Conservation (phyloP, 2,888 invertebrate genomes). For the Polymixis flavicincta region DNA sequence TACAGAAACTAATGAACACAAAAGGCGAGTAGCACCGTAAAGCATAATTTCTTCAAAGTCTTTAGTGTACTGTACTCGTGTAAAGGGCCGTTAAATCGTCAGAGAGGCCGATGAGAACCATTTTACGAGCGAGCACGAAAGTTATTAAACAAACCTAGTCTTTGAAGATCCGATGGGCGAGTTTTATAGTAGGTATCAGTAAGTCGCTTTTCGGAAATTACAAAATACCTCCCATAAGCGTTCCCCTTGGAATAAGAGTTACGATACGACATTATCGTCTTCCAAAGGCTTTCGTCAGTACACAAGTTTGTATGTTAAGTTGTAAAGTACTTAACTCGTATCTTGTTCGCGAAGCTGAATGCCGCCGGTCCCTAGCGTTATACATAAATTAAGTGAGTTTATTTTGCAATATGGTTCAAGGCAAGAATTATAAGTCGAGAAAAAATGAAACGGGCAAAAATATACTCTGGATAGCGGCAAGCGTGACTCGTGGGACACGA, state of each 20-base stretch:
- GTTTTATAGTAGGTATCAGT: slow-evolving; percentile 73
- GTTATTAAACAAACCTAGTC: slow-evolving; percentile 77
- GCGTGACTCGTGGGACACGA: slow-evolving; percentile 80
- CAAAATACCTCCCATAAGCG: slow-evolving; percentile 59
- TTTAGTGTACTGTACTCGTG: slow-evolving; percentile 73
- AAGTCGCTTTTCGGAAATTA: slow-evolving; percentile 61
- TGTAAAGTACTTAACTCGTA: slow-evolving; percentile 65
- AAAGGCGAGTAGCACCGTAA: slow-evolving; percentile 65
- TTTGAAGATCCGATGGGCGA: slow-evolving; percentile 73
- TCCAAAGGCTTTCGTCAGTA: slow-evolving; percentile 56
- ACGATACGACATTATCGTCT: slow-evolving; percentile 61
- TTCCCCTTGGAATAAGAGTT: slow-evolving; percentile 51
- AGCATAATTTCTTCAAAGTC: slow-evolving; percentile 74
- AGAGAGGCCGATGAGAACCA: slow-evolving; percentile 76
- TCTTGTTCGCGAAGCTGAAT: slow-evolving; percentile 62
- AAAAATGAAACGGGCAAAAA: slow-evolving; percentile 64
- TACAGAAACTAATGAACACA: slow-evolving; percentile 71
- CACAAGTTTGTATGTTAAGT: slow-evolving; percentile 65
- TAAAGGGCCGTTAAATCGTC: slow-evolving; percentile 79
- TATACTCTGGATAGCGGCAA: slow-evolving; percentile 67
- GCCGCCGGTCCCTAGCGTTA: slow-evolving; percentile 53
- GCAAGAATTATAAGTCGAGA: slow-evolving; percentile 62
- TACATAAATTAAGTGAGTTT: slow-evolving; percentile 65
- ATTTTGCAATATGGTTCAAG: slow-evolving; percentile 62
- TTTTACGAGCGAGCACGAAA: slow-evolving; percentile 81